These are phyloP conservation scores for Hemicrepidius hirtus DNA, from an alignment of 2,888 invertebrate genomes.

Conservation along the genomic window DNA sequence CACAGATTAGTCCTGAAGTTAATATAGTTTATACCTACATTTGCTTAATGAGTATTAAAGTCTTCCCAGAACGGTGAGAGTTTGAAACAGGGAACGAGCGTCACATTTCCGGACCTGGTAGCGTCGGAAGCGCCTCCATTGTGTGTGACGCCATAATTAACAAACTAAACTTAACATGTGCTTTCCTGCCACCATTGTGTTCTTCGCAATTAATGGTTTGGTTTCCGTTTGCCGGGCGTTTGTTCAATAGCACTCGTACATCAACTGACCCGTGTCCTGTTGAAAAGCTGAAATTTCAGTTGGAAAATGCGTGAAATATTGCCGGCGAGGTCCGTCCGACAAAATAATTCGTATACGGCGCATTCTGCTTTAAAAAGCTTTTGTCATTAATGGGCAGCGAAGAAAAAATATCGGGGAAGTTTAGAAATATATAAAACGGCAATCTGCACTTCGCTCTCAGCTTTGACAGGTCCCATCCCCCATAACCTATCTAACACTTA, in stretches of 20 bases:
- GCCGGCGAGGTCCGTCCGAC: constrained; percentile 44
- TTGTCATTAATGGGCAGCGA: constrained; percentile 1
- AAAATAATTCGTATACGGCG: background rate
- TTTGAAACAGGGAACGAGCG: constrained; percentile 67
- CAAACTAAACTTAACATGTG: constrained; percentile 75
- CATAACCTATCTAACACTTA: constrained; percentile 58
- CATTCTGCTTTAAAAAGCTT: constrained; percentile 29
- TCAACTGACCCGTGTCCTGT: constrained; percentile 69
- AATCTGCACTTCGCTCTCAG: constrained; percentile 40
- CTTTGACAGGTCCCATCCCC: constrained; percentile 21
- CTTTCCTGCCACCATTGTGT: constrained; percentile 74
- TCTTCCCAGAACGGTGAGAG: constrained; percentile 61
- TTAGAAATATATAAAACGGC: constrained; percentile 60
- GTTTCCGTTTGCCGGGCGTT: constrained; percentile 66
- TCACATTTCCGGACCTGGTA: constrained; percentile 69
- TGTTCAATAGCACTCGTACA: constrained; percentile 69
- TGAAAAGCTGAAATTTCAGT: constrained; percentile 59
- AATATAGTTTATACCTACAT: constrained; percentile 36
- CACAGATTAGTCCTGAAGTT: background rate
- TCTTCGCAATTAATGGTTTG: constrained; percentile 71
- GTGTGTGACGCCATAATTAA: constrained; percentile 73
- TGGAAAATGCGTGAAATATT: constrained; percentile 62
- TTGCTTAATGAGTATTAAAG: constrained; percentile 60
- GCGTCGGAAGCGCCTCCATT: constrained; percentile 70
- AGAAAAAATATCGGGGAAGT: constrained; percentile 60